A percentile compares a stretch with the other conserved stretches of the same genome.
These are phyloP conservation scores for Hirtodrosophila duncani DNA, from an alignment of 2,888 invertebrate genomes.

Conservation along the genomic window DNA sequence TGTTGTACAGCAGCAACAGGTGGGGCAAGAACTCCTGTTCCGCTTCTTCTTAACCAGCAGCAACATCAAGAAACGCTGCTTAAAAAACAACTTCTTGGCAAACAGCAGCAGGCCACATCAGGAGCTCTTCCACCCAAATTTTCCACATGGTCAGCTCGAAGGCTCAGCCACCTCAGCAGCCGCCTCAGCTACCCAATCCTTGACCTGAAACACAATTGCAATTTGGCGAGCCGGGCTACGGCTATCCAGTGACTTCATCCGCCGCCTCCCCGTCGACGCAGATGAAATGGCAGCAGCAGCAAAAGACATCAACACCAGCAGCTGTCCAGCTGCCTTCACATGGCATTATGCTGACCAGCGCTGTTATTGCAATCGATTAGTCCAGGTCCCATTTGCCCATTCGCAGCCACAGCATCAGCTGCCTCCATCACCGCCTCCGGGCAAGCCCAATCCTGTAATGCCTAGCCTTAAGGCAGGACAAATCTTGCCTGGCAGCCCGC, in stretches of 20 bases:
- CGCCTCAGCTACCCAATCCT: conserved; percentile 21
- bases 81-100: too few species aligned
- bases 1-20: conserved; percentile 42
- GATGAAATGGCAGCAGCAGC: conserved; percentile 61
- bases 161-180: conserved; percentile 41
- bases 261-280: conserved; percentile 37
- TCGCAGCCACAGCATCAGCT: conserved; percentile 70
- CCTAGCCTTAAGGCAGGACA: conserved; percentile 73
- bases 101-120: conserved; percentile 56
- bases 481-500: conserved; percentile 80
- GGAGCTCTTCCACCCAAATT: conserved; percentile 59
- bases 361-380: conserved; percentile 67
- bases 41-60: too few species aligned
- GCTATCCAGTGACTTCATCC: conserved; percentile 37
- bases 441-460: conserved; percentile 74
- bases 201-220: conserved; percentile 33
- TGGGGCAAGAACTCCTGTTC: conserved; percentile 31
- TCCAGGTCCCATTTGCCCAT: too few species aligned
- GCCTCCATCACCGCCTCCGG: conserved; percentile 70
- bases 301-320: conserved; percentile 53
- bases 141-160: conserved; percentile 75
- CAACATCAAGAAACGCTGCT: too few species aligned
- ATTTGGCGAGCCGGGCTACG: conserved; percentile 44
- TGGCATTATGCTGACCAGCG: conserved; percentile 66
- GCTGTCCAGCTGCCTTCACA: conserved; percentile 58